Evolutionary conservation across 2,113 vertebrate genomes (phyloP).

Genomic region (Cyprinodon brontotheroides): DNA sequence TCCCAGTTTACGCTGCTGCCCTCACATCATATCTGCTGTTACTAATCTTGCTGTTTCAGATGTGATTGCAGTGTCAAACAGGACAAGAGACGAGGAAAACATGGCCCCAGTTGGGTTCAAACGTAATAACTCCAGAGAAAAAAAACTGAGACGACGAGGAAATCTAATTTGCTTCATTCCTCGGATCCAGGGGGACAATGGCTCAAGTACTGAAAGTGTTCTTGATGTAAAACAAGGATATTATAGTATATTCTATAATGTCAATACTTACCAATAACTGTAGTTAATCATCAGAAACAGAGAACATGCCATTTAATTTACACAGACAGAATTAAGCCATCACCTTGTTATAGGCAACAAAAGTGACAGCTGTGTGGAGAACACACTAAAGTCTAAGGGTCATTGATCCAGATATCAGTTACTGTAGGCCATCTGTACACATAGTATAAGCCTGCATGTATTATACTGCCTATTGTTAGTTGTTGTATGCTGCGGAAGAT

Average conservation of each 20-base stretch:
- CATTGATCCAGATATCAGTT: not conserved
- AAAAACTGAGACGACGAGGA: constrained; percentile 36
- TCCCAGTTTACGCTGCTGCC: constrained; percentile 26
- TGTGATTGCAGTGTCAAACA: constrained; percentile 25
- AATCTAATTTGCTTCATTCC: constrained; percentile 61
- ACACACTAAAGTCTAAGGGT: not conserved
- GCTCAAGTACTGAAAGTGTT: constrained; percentile 21
- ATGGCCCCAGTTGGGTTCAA: constrained; percentile 51
- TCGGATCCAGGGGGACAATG: constrained; percentile 36
- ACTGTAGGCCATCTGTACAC: not conserved
- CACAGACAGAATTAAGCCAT: not conserved
- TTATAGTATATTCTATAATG: not conserved
- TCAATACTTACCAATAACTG: not conserved
- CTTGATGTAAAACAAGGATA: not conserved
- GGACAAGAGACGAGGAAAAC: constrained; percentile 18
- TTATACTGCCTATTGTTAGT: not conserved
- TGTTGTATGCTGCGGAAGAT: too few relatives aligned
- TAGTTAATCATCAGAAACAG: not conserved
- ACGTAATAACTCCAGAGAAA: constrained; percentile 51
- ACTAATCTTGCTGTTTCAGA: constrained; percentile 41
- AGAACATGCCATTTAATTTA: too few relatives aligned
- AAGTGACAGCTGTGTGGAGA: not conserved
- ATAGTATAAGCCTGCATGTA: not conserved
- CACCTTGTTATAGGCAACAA: not conserved
- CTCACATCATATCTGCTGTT: constrained; percentile 19